Evolutionary conservation across 2,113 vertebrate species (phyloP).

Genomic region (Laticauda laticaudata): DNA sequence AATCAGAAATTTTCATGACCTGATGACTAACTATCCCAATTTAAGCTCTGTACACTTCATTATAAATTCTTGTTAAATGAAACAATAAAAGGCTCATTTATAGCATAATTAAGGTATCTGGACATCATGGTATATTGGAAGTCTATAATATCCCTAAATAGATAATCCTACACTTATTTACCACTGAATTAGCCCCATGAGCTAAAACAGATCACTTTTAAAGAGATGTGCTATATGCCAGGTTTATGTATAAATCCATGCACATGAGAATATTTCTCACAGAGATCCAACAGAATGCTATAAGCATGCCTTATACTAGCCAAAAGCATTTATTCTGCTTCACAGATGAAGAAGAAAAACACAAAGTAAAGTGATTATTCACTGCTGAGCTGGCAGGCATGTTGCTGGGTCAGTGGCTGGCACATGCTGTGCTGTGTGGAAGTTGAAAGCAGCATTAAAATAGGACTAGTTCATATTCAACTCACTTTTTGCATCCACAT

Average conservation of each 20-base stretch:
- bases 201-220: background rate
- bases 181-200: background rate
- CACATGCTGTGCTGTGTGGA: constrained; percentile 23
- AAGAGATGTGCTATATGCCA: background rate
- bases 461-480: constrained; percentile 18
- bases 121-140: background rate
- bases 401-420: constrained; percentile 24
- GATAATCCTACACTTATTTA: background rate
- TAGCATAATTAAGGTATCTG: background rate
- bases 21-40: background rate
- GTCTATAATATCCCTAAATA: background rate
- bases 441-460: constrained; percentile 45
- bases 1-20: background rate
- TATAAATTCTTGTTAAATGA: background rate
- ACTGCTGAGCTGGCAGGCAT: constrained; percentile 35
- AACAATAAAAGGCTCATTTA: background rate
- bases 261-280: constrained; percentile 1
- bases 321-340: constrained; percentile 43
- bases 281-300: constrained; percentile 28
- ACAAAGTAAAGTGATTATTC: constrained; percentile 40
- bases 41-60: background rate
- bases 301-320: constrained; percentile 10
- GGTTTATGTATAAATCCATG: background rate
- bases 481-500: background rate
- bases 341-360: constrained; percentile 37